Evolutionary conservation across 2,113 vertebrate species (phyloP).

Genomic region (Ictalurus punctatus): DNA sequence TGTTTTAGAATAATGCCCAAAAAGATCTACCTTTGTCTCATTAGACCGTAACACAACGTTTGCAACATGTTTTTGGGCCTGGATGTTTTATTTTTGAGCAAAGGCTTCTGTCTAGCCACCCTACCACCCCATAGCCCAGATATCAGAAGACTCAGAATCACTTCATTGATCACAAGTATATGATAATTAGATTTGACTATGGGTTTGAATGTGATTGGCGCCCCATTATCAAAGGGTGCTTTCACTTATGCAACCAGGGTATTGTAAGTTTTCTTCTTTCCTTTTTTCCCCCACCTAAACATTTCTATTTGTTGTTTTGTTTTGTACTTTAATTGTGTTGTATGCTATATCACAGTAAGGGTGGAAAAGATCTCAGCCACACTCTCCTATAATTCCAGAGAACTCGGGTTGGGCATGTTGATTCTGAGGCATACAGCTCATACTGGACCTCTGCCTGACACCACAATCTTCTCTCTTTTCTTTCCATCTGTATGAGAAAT

Average conservation of each 20-base stretch:
- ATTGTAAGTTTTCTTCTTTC: neutral
- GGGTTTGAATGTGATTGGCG: neutral
- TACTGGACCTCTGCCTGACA: conserved; percentile 6
- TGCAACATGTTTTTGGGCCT: neutral
- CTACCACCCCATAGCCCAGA: neutral
- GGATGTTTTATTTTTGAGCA: neutral
- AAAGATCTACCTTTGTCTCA: neutral
- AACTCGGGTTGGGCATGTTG: conserved; percentile 18
- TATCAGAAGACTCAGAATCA: neutral
- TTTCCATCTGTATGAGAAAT: conserved; percentile 56
- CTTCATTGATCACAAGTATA: neutral
- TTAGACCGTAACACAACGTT: neutral
- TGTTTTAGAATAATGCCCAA: neutral
- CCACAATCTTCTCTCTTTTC: conserved; percentile 5
- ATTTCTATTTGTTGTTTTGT: neutral
- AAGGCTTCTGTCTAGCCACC: neutral
- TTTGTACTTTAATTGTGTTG: neutral
- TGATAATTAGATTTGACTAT: neutral
- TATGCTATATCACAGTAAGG: neutral
- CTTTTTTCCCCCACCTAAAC: neutral
- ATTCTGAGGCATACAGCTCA: conserved; percentile 34
- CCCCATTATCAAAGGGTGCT: neutral
- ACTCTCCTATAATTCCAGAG: conserved; percentile 31
- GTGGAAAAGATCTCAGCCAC: conserved; percentile 1
- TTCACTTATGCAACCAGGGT: neutral